A percentile compares a stretch with the other conserved stretches of the same genome.
Evolutionary conservation across 37 sponge, comb jelly and placozoan species (phyloP).

Genomic region (Crambe crambe): DNA sequence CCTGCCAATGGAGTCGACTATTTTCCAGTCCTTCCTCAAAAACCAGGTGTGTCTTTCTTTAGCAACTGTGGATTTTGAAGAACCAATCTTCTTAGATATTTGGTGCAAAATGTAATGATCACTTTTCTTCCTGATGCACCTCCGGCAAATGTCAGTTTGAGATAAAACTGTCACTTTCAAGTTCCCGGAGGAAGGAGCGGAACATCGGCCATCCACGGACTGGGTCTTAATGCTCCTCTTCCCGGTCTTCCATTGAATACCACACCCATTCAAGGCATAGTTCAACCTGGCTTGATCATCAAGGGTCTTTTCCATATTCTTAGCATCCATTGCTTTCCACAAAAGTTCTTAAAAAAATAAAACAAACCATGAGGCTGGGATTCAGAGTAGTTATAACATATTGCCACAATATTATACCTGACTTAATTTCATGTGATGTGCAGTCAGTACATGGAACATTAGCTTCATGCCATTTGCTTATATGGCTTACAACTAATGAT

Average conservation of each 20-base stretch:
- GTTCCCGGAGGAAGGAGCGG: neutral
- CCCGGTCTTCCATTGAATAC: conserved; percentile 5
- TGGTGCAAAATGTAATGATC: conserved; percentile 38
- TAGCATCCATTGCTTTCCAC: too few species aligned
- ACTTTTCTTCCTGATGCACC: conserved; percentile 2
- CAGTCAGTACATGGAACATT: too few species aligned
- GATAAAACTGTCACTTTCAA: conserved; percentile 49
- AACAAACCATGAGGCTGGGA: too few species aligned
- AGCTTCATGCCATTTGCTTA: too few species aligned
- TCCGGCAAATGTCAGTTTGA: conserved; percentile 18
- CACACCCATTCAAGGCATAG: conserved; percentile 22
- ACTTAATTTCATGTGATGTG: too few species aligned
- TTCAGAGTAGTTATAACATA: neutral
- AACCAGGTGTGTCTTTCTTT: conserved; percentile 15
- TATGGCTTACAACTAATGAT: too few species aligned
- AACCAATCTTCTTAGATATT: neutral
- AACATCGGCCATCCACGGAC: too few species aligned
- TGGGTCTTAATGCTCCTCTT: neutral
- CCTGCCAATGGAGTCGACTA: neutral
- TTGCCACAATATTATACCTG: too few species aligned
- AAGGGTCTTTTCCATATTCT: too few species aligned
- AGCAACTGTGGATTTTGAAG: neutral
- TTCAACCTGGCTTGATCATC: conserved; percentile 61
- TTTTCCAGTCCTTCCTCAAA: conserved; percentile 22
- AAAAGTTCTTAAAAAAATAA: neutral